Conservation (phyloP, 2,797 vertebrate species). For the Platalea minor region DNA sequence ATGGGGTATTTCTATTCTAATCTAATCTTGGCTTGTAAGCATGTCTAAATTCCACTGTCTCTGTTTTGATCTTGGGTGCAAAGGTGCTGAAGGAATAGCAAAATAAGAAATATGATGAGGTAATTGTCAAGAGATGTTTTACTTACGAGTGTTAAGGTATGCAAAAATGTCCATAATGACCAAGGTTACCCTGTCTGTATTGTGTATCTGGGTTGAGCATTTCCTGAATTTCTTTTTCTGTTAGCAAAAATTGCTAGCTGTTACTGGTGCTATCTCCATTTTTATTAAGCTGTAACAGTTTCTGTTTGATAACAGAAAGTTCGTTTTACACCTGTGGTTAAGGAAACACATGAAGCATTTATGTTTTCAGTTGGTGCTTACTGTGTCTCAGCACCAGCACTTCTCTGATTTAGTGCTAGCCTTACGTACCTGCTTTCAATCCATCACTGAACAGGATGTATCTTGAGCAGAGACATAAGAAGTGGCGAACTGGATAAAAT, state of each 20-base stretch:
- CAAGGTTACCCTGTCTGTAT: neutral
- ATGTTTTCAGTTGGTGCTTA: neutral
- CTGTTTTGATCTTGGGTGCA: neutral
- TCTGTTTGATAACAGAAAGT: neutral
- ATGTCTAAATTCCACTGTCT: neutral
- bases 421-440: neutral
- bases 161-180: neutral
- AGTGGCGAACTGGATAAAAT: neutral
- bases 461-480: neutral
- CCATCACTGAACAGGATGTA: neutral
- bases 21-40: neutral
- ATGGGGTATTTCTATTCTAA: neutral
- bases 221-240: neutral
- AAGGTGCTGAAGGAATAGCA: neutral
- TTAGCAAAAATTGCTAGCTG: neutral
- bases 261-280: neutral
- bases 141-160: neutral
- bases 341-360: neutral
- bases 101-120: neutral
- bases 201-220: neutral
- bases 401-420: neutral
- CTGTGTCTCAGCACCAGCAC: neutral
- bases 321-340: neutral
- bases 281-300: neutral
- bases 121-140: neutral